These are phyloP conservation scores for Nephrotoma appendiculata DNA, from an alignment of 2,888 invertebrate genomes.

Conservation along the genomic window DNA sequence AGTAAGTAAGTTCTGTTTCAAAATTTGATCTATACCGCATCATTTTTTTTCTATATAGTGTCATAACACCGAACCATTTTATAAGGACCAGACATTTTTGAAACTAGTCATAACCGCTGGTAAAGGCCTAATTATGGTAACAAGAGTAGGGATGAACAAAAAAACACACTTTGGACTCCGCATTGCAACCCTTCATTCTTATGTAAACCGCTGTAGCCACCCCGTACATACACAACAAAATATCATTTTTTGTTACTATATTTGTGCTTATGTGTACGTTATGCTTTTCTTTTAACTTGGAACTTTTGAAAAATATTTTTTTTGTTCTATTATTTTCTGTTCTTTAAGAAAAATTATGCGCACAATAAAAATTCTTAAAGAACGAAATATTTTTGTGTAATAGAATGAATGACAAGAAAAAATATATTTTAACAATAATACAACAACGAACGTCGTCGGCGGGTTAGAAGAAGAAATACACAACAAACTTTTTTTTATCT, in stretches of 20 bases:
- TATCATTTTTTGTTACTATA: not conserved
- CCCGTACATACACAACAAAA: not conserved
- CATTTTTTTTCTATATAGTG: too few relatives aligned
- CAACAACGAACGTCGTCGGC: not conserved
- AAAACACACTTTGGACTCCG: too few relatives aligned
- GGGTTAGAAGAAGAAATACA: not conserved
- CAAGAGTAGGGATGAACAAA: too few relatives aligned
- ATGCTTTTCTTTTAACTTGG: not conserved
- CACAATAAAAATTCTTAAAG: not conserved
- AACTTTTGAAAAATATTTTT: not conserved
- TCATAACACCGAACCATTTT: too few relatives aligned
- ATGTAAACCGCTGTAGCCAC: not conserved
- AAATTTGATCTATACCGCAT: too few relatives aligned
- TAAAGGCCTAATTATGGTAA: too few relatives aligned
- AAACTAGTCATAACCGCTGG: too few relatives aligned
- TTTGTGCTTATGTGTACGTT: not conserved
- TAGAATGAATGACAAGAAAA: not conserved
- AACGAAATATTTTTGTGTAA: not conserved
- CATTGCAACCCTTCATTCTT: not conserved
- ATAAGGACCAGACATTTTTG: too few relatives aligned
- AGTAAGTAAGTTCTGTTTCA: too few relatives aligned
- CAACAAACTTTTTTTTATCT: not conserved
- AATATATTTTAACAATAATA: not conserved
- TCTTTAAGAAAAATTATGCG: not conserved
- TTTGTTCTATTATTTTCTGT: not conserved